Evolutionary conservation across 2,797 vertebrate species (phyloP), one percentile per base, ranked within the genome.

Genomic region (Pteronotus mesoamericanus): DNA sequence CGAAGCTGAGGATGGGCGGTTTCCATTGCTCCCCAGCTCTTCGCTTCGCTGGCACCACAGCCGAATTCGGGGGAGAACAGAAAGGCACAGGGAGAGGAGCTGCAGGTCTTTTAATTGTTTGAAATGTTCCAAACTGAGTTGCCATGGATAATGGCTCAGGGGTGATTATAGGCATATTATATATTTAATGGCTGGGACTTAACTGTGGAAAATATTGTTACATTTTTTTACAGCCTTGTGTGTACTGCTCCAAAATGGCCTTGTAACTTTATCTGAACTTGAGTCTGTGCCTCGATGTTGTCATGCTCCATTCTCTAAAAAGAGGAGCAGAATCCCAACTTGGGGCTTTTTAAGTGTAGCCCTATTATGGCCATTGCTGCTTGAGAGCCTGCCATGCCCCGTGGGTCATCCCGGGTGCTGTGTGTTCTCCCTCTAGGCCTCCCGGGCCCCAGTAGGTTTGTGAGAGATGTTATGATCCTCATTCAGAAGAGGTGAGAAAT

Each of bases 201-300:
- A 89, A 89, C 95, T 94, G 96, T 98, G 98, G 98, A 98, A 98
- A 98, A 98, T 98, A 89, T 55, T 96, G 95, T 96, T 95, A 44
- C 69, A 92, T 93, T 94, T 93, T 93, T 86, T 97, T 96, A 91
- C 26, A 90, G 96, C 86, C 97, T 89, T 92, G n/a, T 0, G 88
- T 91, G 77, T 91, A 18, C 96, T 91, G 79, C 92, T 98, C 97
- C 95, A 97, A 72, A 96, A 88, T 51, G 39, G 57, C 82, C 89
- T 85, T 97, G 61, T 89, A 95, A 94, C 94, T 95, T 34, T 83
- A 85, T 91, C 91, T 82, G 91, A 66, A 82, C 79, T 97, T 74
- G 91, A 95, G 86, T 86, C 86, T 86, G 55, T 91, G 82, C 97
- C 94, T 83, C 0, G 2, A 29, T 75, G 92, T 55, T 94, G 91